Evolutionary conservation across 2,113 vertebrate genomes (phyloP).

Genomic region (Panthera leo): DNA sequence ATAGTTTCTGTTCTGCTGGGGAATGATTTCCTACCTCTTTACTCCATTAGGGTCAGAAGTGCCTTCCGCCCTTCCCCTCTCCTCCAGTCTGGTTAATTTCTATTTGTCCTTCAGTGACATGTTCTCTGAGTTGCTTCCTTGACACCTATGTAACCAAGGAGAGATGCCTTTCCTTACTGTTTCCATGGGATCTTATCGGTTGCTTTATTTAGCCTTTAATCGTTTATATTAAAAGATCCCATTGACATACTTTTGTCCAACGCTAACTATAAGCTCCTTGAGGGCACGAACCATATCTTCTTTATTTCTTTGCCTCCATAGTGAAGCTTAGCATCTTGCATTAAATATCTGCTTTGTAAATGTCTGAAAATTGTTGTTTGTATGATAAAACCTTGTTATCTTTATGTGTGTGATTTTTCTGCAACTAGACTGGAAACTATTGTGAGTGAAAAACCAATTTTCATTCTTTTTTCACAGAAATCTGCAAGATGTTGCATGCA

Average conservation of each 20-base stretch:
- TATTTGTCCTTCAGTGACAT: background rate
- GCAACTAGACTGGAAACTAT: background rate
- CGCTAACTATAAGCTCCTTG: background rate
- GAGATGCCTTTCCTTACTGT: background rate
- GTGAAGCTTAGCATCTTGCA: background rate
- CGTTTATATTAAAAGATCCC: background rate
- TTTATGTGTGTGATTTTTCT: background rate
- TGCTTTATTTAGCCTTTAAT: background rate
- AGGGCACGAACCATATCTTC: background rate
- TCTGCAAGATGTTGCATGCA: background rate
- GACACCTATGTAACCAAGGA: background rate
- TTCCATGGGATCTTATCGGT: background rate
- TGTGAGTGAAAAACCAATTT: background rate
- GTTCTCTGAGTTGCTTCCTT: background rate
- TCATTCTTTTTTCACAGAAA: background rate
- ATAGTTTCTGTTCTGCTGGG: background rate
- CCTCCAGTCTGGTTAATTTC: background rate
- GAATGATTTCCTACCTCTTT: background rate
- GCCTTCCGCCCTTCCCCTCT: background rate
- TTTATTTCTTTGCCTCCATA: background rate
- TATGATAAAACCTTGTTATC: background rate
- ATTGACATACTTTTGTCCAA: background rate
- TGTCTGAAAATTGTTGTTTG: background rate
- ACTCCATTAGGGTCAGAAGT: background rate
- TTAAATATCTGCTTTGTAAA: background rate